phyloP scores from a whole-genome alignment of 2,113 vertebrate species.

The Myodes glareolus region DNA sequence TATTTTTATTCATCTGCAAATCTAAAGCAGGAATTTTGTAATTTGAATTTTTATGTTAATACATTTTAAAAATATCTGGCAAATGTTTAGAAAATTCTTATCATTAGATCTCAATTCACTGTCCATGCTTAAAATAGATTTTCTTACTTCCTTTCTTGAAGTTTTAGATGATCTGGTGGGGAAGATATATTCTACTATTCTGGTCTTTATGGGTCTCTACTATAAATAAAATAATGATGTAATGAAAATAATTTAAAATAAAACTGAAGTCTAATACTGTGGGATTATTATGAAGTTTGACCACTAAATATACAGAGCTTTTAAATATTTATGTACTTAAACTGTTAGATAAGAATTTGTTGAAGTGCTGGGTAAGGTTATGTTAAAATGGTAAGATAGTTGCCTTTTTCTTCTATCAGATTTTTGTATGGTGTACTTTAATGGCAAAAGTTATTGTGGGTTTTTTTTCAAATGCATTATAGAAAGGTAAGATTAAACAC shows the following conservation, averaged over 20 bases:
- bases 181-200: background rate
- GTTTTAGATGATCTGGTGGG: background rate
- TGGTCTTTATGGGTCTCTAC: background rate
- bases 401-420: background rate
- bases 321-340: constrained; percentile 12
- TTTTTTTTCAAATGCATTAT: constrained; percentile 36
- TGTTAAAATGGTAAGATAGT: background rate
- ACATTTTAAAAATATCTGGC: background rate
- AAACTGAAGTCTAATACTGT: background rate
- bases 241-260: background rate
- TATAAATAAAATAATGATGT: background rate
- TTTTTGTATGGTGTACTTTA: constrained; percentile 48
- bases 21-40: constrained; percentile 17
- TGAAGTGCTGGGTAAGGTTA: background rate
- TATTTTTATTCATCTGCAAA: constrained; percentile 10
- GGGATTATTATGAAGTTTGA: background rate
- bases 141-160: constrained; percentile 28
- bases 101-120: background rate
- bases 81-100: constrained; percentile 11
- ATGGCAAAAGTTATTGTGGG: background rate
- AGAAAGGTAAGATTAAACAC: constrained; percentile 30
- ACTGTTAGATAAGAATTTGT: background rate
- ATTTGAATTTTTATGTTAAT: constrained; percentile 21
- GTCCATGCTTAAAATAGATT: background rate
- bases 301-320: background rate